Evolutionary conservation across 2,888 invertebrate genomes (phyloP), one percentile per base, ranked within the genome.

Genomic region (Oscheius onirici): DNA sequence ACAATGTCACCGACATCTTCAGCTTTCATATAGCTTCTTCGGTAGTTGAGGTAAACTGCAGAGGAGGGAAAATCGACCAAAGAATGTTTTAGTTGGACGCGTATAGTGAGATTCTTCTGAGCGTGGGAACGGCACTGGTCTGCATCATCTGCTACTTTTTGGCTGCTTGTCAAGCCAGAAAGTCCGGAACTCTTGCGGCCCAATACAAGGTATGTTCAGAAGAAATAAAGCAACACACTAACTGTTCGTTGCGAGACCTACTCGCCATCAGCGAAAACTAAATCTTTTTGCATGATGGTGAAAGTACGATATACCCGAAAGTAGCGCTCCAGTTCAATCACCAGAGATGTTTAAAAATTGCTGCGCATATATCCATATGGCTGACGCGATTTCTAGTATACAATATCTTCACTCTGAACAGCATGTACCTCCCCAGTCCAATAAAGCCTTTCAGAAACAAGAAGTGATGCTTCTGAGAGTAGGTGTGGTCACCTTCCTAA

Each of bases 401-500:
- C n/a, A n/a, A n/a, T n/a, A n/a, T n/a, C n/a, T n/a, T n/a, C n/a
- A n/a, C n/a, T n/a, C n/a, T n/a, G n/a, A n/a, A n/a, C n/a, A n/a
- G n/a, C n/a, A n/a, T n/a, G n/a, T n/a, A n/a, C n/a, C n/a, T n/a
- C n/a, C n/a, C n/a, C n/a, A n/a, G n/a, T n/a, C n/a, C n/a, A n/a
- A n/a, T n/a, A n/a, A n/a, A n/a, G n/a, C n/a, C 34, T 49, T 49
- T 2, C 15, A 49, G 54, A 22, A 26, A 15, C 54, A 55, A 24
- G 54, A 55, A n/a, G 10, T 22, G 15, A 28, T 55, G 15, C 54
- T 55, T 1, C n/a, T 55, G 8, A 17, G 54, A 8, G n/a, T 22
- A 26, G 54, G 54, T 15, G 24, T 55, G 26, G 54, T 24, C 28
- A 55, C 54, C 6, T 55, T 55, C 11, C 54, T 55, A 3, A 55